Evolutionary conservation across 1,140 invertebrate genomes (phyloP), one percentile per base, ranked within the genome.

Genomic region (Battus philenor): DNA sequence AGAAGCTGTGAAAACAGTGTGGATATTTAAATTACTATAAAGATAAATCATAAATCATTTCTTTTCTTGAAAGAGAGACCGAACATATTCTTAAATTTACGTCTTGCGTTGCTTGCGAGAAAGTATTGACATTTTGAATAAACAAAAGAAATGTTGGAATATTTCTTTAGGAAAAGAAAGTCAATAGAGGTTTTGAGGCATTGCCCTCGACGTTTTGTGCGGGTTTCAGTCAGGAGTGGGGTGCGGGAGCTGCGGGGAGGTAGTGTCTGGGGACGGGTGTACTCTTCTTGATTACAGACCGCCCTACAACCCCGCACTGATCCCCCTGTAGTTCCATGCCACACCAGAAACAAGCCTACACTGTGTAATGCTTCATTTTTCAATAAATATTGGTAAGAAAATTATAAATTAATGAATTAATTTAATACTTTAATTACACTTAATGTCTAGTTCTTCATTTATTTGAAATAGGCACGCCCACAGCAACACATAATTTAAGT

Each of bases 221-320:
- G 70, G 66, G 70, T 61, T 73, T 62, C 59, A 63, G 66, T n/a
- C n/a, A n/a, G n/a, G n/a, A n/a, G n/a, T n/a, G 51, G 43, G 48
- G 32, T 54, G 50, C 45, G 59, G 63, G 49, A 39, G 49, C 56
- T 11, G 56, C 44, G 54, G 56, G 51, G 43, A 50, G 51, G 57
- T 44, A 48, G 66, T 54, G 75, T 60, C 76, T 67, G 47, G 81
- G 78, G 81, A 81, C 74, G 71, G 62, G 63, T 69, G 74, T 84
- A 87, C 85, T 87, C 85, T 86, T 79, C 83, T 87, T 87, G 85
- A 87, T 87, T 87, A 87, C 82, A 73, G 65, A 54, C 58, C 59
- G 49, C 59, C 75, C 68, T 47, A 44, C 45, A 48, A 38, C 64
- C 43, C 54, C 54, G 30, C 57, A 33, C 24, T 13, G 30, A 33